Conservation (phyloP, 2,113 vertebrate genomes). For the Dendropsophus ebraccatus region DNA sequence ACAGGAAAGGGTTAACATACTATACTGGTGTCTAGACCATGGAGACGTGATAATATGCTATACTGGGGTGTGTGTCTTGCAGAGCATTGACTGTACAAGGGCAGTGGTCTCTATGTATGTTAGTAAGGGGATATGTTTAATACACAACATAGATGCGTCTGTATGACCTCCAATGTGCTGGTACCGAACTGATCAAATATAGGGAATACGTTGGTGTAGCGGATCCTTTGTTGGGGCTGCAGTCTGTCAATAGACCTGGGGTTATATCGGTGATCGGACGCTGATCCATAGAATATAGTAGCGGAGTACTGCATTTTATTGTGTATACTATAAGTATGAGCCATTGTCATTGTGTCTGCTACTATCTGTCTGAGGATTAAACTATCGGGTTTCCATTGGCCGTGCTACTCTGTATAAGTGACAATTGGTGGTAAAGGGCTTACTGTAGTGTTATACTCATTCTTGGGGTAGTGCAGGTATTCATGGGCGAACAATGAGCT, state of each 20-base stretch:
- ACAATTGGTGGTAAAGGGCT: background rate
- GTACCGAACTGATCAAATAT: too few relatives aligned
- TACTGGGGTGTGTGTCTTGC: background rate
- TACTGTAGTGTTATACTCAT: background rate
- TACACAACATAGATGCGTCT: background rate
- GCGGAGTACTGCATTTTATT: background rate
- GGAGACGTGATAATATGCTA: too few relatives aligned
- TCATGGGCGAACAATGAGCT: background rate
- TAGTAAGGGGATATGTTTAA: background rate
- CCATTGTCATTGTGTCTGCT: background rate
- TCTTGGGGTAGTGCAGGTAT: background rate
- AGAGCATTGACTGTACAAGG: background rate
- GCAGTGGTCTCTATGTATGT: background rate
- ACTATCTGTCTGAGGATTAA: background rate
- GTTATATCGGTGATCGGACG: background rate
- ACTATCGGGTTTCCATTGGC: background rate
- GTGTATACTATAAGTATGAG: too few relatives aligned
- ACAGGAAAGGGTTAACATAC: background rate
- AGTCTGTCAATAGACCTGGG: too few relatives aligned
- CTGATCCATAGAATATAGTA: background rate
- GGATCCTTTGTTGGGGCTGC: background rate
- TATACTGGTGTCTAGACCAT: background rate
- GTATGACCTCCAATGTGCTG: background rate
- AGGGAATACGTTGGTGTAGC: too few relatives aligned
- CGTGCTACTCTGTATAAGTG: background rate